These are phyloP conservation scores for Myoxocephalus aenaeus DNA, from an alignment of 2,797 vertebrate genomes.

Conservation along the genomic window DNA sequence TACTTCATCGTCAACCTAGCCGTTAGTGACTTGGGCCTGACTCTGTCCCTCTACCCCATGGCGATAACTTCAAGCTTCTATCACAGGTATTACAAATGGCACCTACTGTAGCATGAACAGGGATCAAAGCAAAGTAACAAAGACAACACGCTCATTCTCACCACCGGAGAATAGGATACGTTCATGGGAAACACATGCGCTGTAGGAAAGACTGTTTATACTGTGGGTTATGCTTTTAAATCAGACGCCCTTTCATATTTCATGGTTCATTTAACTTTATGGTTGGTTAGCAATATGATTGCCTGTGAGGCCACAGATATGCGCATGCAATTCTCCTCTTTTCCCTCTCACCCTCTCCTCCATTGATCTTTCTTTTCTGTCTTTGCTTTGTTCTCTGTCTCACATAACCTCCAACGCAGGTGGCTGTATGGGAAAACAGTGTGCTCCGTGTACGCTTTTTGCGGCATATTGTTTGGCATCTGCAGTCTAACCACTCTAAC, in stretches of 20 bases:
- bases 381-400: constrained; percentile 31
- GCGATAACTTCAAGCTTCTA: constrained; percentile 86
- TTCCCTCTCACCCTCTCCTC: constrained; percentile 24
- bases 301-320: constrained; percentile 24
- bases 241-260: constrained; percentile 18
- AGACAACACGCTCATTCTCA: background rate
- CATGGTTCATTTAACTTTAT: constrained; percentile 26
- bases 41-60: constrained; percentile 86
- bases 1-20: constrained; percentile 88
- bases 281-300: constrained; percentile 32
- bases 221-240: background rate
- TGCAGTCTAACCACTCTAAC: constrained; percentile 87
- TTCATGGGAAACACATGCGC: background rate
- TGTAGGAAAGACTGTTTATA: background rate
- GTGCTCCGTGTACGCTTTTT: constrained; percentile 85
- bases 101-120: background rate
- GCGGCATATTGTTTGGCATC: constrained; percentile 86
- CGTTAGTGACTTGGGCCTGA: constrained; percentile 87
- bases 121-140: background rate
- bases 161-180: background rate
- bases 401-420: constrained; percentile 63
- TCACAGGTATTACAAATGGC: constrained; percentile 81
- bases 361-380: constrained; percentile 40
- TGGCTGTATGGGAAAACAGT: constrained; percentile 81
- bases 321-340: constrained; percentile 23